phyloP scores from a whole-genome alignment of 2,113 vertebrate genomes.

The Vombatus ursinus region DNA sequence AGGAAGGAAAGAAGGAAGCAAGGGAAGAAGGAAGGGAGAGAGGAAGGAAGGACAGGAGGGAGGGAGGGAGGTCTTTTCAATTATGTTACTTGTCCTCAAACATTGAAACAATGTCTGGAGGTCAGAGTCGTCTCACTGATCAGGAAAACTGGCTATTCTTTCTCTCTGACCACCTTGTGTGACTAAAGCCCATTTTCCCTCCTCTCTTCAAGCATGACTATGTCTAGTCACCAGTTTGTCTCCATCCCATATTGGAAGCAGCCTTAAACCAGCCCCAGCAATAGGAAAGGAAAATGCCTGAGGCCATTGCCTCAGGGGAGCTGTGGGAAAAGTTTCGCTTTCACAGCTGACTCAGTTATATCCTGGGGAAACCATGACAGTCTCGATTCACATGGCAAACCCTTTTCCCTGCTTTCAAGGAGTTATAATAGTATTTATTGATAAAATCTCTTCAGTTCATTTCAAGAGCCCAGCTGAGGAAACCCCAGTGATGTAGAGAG shows the following conservation, averaged over 20 bases:
- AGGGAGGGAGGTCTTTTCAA: not conserved
- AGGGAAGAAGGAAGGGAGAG: no score
- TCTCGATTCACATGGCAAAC: not conserved
- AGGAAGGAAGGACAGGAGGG: no score
- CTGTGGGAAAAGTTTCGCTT: not conserved
- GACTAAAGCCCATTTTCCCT: not conserved
- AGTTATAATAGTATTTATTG: not conserved
- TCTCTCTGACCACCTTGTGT: not conserved
- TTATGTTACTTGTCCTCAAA: no score
- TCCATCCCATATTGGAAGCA: not conserved
- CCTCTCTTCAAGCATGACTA: not conserved
- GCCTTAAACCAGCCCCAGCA: not conserved
- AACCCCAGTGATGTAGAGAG: not conserved
- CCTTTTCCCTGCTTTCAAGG: not conserved
- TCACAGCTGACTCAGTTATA: not conserved
- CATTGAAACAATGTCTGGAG: not conserved
- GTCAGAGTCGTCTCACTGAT: not conserved
- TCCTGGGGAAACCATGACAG: not conserved
- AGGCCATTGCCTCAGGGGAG: not conserved
- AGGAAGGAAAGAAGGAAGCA: no score
- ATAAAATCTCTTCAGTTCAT: not conserved
- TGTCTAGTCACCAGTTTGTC: not conserved
- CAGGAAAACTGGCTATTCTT: not conserved
- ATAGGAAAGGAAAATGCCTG: not conserved
- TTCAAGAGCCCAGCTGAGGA: not conserved